Evolutionary conservation across 2,888 invertebrate species (phyloP).

Genomic region (Ischnus inquisitorius): DNA sequence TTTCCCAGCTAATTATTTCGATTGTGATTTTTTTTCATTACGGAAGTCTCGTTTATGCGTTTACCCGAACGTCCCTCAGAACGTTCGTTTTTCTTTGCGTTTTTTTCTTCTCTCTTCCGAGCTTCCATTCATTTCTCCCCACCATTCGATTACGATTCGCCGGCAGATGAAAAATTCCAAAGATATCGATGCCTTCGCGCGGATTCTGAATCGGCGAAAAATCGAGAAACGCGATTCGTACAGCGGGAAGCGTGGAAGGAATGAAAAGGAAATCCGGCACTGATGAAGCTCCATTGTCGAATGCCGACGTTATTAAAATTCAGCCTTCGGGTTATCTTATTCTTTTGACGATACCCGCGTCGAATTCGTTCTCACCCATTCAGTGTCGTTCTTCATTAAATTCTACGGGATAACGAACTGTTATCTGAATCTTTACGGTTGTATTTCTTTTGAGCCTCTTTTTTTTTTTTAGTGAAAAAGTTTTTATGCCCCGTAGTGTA

Average conservation of each 20-base stretch:
- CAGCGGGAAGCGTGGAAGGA: neutral
- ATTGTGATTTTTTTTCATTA: conserved; percentile 2
- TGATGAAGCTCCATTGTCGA: conserved; percentile 67
- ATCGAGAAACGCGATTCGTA: conserved; percentile 22
- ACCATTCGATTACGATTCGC: conserved; percentile 45
- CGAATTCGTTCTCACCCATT: neutral
- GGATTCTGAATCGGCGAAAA: conserved; percentile 14
- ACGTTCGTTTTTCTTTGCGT: neutral
- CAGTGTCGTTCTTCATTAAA: conserved; percentile 12
- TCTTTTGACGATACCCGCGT: neutral
- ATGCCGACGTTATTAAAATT: conserved; percentile 66
- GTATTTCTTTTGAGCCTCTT: neutral
- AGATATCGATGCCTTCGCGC: conserved; percentile 46
- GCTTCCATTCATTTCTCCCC: conserved; percentile 47
- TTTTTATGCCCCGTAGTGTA: neutral
- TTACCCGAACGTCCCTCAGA: neutral
- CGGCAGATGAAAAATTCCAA: conserved; percentile 61
- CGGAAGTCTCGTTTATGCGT: conserved; percentile 21
- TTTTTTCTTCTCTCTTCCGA: neutral
- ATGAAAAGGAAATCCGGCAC: conserved; percentile 22
- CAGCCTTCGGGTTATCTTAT: conserved; percentile 42
- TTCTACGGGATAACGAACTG: neutral
- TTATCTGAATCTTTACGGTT: neutral
- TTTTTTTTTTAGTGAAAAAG: neutral
- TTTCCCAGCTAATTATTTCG: conserved; percentile 35